These are phyloP conservation scores for Otis tarda DNA, from an alignment of 2,113 vertebrate species.

Conservation along the genomic window DNA sequence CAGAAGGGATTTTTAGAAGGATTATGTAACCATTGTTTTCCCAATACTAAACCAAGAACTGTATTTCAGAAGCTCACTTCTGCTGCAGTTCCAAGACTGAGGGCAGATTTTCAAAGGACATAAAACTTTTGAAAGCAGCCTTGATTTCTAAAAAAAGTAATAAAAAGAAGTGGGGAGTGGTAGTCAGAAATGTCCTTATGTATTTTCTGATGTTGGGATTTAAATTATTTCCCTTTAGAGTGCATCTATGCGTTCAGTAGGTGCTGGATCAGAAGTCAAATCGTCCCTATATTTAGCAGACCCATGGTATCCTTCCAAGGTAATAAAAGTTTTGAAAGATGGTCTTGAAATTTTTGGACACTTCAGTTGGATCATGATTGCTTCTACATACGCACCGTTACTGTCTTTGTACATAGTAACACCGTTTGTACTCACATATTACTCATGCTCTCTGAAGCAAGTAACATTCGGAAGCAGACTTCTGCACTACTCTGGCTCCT, in stretches of 20 bases:
- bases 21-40: constrained; percentile 14
- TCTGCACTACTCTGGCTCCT: background rate
- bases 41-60: background rate
- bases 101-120: background rate
- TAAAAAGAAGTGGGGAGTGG: fast-evolving
- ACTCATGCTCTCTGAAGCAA: background rate
- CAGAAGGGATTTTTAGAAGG: background rate
- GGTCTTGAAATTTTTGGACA: background rate
- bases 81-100: background rate
- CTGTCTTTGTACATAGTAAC: background rate
- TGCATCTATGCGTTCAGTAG: background rate
- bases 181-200: background rate
- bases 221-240: background rate
- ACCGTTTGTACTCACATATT: background rate
- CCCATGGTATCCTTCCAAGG: background rate
- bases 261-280: background rate
- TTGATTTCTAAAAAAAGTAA: background rate
- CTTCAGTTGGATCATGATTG: background rate
- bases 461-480: background rate
- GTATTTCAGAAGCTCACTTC: background rate
- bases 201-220: background rate
- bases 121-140: background rate
- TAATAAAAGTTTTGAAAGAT: background rate
- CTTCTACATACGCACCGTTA: background rate
- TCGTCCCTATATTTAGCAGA: background rate